Percentiles rank a stretch among this genome's conserved stretches.
Conservation (phyloP, 2,113 vertebrate species). For the Sinocyclocheilus grahami region DNA sequence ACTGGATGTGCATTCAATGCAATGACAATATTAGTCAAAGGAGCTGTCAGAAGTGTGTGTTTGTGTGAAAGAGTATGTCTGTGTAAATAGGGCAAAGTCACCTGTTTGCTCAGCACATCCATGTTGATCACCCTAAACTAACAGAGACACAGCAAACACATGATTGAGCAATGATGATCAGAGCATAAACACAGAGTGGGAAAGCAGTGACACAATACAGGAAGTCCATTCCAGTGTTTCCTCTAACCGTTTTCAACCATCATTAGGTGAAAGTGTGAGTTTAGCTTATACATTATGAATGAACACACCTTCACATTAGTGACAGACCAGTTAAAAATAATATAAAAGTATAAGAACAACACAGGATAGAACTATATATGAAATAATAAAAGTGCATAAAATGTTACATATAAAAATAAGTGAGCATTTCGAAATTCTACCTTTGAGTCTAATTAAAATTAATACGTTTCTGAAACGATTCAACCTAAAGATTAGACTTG, state of each 20-base stretch:
- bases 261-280: neutral
- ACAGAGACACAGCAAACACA: neutral
- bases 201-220: neutral
- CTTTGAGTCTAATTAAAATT: no score
- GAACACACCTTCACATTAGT: neutral
- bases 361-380: neutral
- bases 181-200: neutral
- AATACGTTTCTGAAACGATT: neutral
- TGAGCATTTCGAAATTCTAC: no score
- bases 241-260: slow-evolving; percentile 6
- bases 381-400: no score
- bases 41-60: neutral
- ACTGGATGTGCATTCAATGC: no score
- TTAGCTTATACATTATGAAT: neutral
- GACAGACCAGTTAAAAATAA: neutral
- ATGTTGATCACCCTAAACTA: neutral
- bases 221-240: slow-evolving; percentile 38
- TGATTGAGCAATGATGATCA: neutral
- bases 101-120: neutral
- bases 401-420: no score
- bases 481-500: neutral
- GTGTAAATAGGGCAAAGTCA: neutral
- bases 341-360: neutral
- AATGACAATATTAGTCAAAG: neutral
- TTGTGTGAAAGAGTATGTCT: neutral